phyloP scores from a whole-genome alignment of 2,113 vertebrate genomes.

The Arizona elegans region DNA sequence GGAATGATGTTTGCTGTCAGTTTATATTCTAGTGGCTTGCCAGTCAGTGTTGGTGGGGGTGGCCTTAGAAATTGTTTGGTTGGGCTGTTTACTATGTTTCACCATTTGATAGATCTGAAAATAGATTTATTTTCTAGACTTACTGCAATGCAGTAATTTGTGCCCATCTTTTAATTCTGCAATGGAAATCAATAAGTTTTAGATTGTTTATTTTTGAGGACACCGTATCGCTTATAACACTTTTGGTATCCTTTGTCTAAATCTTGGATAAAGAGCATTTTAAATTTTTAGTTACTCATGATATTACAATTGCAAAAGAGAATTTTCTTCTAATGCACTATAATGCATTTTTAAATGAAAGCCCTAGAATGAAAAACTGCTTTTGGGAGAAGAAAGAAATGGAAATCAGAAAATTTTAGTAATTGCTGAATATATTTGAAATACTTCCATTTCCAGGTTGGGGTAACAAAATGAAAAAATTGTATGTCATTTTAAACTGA shows the following conservation, averaged over 20 bases:
- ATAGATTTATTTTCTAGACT: neutral
- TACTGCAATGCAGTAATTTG: neutral
- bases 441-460: conserved; percentile 26
- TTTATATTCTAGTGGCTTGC: neutral
- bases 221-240: neutral
- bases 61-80: neutral
- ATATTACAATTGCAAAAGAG: conserved; percentile 5
- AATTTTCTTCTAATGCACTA: neutral
- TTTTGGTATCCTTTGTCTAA: conserved; percentile 11
- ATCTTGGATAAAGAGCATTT: neutral
- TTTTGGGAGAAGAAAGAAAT: conserved; percentile 9
- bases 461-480: conserved; percentile 20
- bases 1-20: neutral
- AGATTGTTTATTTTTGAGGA: neutral
- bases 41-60: neutral
- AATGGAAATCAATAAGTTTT: neutral
- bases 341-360: conserved; percentile 2
- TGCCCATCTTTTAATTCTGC: neutral
- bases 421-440: neutral
- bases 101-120: neutral
- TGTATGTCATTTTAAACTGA: neutral
- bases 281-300: conserved; percentile 20
- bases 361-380: neutral
- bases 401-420: conserved; percentile 21
- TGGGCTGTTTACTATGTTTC: neutral